A percentile compares a stretch with the other conserved stretches of the same genome.
phyloP scores from a whole-genome alignment of 2,888 invertebrate species.

The Stegophylla sp. region DNA sequence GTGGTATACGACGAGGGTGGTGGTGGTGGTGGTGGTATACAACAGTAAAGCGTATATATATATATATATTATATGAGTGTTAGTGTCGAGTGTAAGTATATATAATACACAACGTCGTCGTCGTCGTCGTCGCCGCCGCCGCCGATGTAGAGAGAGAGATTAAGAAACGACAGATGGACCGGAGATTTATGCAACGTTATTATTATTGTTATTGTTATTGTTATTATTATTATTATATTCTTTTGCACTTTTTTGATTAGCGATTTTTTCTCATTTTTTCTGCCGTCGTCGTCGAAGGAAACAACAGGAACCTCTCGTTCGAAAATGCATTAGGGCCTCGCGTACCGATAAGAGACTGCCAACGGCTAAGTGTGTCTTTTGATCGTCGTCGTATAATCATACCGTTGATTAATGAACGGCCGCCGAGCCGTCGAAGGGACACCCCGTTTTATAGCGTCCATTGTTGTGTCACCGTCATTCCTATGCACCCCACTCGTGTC shows the following conservation, averaged over 20 bases:
- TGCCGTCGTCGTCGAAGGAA: too few relatives aligned
- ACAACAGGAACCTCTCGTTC: neutral
- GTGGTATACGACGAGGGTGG: neutral
- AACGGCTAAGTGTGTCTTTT: neutral
- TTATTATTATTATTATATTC: too few relatives aligned
- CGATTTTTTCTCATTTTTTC: too few relatives aligned
- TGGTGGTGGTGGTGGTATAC: neutral
- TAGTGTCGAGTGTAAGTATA: too few relatives aligned
- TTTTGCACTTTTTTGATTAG: too few relatives aligned
- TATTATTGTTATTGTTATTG: neutral
- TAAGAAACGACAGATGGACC: neutral
- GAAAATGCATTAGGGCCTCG: neutral
- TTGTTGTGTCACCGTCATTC: too few relatives aligned
- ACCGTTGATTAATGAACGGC: conserved; percentile 18
- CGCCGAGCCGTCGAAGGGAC: neutral
- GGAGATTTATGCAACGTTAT: conserved; percentile 8
- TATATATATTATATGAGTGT: too few relatives aligned
- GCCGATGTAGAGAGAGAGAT: neutral
- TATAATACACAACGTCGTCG: too few relatives aligned
- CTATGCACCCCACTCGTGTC: too few relatives aligned
- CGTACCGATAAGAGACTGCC: neutral
- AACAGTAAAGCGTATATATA: too few relatives aligned
- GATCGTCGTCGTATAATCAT: neutral
- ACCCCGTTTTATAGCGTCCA: too few relatives aligned
- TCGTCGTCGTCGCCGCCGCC: too few relatives aligned